Evolutionary conservation across 1,140 invertebrate genomes (phyloP).

Genomic region (Drosophila albomicans): DNA sequence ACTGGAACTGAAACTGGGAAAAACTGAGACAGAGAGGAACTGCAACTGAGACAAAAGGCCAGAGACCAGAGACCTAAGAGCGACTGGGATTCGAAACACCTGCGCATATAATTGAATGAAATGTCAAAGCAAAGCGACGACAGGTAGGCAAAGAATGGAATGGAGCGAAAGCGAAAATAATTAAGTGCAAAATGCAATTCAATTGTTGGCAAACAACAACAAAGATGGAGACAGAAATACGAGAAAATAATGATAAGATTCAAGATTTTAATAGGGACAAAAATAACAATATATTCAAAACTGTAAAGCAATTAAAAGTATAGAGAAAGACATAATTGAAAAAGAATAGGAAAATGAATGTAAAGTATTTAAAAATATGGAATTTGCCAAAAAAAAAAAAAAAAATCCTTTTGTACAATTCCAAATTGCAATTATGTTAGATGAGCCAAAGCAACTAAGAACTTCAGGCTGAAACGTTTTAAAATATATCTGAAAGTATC

Average conservation of each 20-base stretch:
- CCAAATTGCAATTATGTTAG: no score
- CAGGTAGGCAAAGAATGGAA: conserved; percentile 22
- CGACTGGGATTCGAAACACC: conserved; percentile 30
- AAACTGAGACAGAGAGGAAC: conserved; percentile 5
- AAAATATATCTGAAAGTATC: no score
- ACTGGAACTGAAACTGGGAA: conserved; percentile 1
- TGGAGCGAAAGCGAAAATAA: conserved; percentile 30
- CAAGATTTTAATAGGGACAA: neutral
- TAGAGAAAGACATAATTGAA: neutral
- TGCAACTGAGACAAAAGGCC: neutral
- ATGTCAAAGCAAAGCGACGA: conserved; percentile 49
- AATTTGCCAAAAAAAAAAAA: neutral
- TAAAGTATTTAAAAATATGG: neutral
- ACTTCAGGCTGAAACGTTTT: no score
- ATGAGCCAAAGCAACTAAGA: no score
- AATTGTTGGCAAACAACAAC: conserved; percentile 21
- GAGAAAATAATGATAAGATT: conserved; percentile 13
- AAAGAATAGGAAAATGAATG: neutral
- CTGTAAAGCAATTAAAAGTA: conserved; percentile 1
- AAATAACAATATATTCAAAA: neutral
- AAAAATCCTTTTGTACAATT: no score
- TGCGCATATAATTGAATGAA: conserved; percentile 55
- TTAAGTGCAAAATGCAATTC: conserved; percentile 66
- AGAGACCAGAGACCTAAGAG: no score
- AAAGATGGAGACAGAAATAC: neutral